Conservation (phyloP, 2,888 invertebrate species). For the Tenthredo distinguenda region DNA sequence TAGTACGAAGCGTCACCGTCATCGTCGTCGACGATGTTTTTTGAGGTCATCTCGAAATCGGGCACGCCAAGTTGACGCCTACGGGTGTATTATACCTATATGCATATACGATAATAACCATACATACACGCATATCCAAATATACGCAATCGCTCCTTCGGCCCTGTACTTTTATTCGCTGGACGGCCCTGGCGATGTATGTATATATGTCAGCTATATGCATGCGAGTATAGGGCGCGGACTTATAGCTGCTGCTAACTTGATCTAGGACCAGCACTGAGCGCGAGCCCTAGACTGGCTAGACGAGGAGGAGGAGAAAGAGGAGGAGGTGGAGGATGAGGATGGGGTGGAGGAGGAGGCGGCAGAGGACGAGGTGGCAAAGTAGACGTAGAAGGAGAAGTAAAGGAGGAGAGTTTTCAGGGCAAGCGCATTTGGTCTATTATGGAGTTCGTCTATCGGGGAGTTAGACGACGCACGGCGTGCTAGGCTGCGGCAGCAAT, state of each 20-base stretch:
- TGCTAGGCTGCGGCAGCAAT: slow-evolving; percentile 18
- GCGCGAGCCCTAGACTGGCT: slow-evolving; percentile 54
- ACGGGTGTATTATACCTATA: slow-evolving; percentile 14
- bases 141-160: slow-evolving; percentile 38
- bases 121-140: background rate
- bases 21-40: slow-evolving; percentile 43
- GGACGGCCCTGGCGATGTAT: slow-evolving; percentile 49
- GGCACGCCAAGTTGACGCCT: slow-evolving; percentile 50
- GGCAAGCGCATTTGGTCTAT: slow-evolving; percentile 50
- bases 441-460: slow-evolving; percentile 44
- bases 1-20: slow-evolving; percentile 37
- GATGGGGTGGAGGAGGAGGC: slow-evolving; percentile 6
- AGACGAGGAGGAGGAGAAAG: slow-evolving; percentile 23
- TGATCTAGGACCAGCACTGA: slow-evolving; percentile 55
- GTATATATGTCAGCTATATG: slow-evolving; percentile 44
- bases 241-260: slow-evolving; percentile 54
- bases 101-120: slow-evolving; percentile 3
- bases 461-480: background rate
- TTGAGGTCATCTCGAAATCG: slow-evolving; percentile 50
- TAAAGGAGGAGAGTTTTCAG: slow-evolving; percentile 34
- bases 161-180: slow-evolving; percentile 53
- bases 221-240: slow-evolving; percentile 52
- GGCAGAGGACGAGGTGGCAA: slow-evolving; percentile 26
- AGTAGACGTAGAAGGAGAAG: slow-evolving; percentile 32
- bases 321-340: background rate